Evolutionary conservation across 2,888 invertebrate species (phyloP).

Genomic region (Ptychoptera contaminata): DNA sequence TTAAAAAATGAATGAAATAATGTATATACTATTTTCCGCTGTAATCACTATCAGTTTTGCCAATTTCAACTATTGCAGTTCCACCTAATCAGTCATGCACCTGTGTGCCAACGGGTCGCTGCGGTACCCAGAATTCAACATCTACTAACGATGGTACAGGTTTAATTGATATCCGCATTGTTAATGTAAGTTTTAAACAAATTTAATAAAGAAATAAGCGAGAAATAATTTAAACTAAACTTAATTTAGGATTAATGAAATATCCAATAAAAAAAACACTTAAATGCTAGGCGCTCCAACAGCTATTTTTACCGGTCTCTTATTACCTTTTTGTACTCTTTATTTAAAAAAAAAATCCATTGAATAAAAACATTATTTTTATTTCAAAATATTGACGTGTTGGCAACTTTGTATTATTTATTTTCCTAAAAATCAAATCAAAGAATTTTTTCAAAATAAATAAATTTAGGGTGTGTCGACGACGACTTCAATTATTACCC

Average conservation of each 20-base stretch:
- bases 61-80: background rate
- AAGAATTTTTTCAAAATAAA: background rate
- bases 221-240: conserved; percentile 1
- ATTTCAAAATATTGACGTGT: background rate
- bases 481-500: background rate
- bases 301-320: background rate
- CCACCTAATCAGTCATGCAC: conserved; percentile 15
- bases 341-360: background rate
- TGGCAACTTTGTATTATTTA: background rate
- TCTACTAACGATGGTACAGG: conserved; percentile 34
- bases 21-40: too few species aligned
- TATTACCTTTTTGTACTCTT: too few species aligned
- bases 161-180: conserved; percentile 44
- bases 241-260: conserved; percentile 1
- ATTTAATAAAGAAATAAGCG: background rate
- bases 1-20: too few species aligned
- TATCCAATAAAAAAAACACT: background rate
- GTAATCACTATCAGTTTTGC: too few species aligned
- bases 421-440: background rate
- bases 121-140: conserved; percentile 13
- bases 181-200: conserved; percentile 33
- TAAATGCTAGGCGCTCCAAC: background rate
- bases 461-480: background rate
- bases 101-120: conserved; percentile 27
- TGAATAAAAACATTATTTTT: background rate